Conservation (phyloP, 2,797 vertebrate genomes). For the Phylloscopus collybita region DNA sequence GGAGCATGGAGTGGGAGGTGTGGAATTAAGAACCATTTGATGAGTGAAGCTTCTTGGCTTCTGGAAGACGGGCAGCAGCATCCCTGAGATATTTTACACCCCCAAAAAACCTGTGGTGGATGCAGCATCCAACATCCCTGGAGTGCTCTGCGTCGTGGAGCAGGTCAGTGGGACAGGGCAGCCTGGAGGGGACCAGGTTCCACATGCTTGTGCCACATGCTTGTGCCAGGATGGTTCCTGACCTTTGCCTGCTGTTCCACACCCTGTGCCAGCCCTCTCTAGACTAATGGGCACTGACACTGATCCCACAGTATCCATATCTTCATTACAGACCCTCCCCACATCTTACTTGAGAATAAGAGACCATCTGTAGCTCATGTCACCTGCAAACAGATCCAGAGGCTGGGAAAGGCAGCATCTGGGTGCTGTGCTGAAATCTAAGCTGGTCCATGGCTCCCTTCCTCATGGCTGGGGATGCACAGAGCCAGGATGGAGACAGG, state of each 20-base stretch:
- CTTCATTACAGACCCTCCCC: background rate
- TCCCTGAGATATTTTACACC: background rate
- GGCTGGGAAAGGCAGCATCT: background rate
- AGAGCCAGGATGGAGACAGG: background rate
- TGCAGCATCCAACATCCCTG: fast-evolving
- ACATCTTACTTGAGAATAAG: background rate
- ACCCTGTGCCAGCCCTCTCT: background rate
- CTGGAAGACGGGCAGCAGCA: background rate
- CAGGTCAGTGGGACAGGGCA: background rate
- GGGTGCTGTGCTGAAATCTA: background rate
- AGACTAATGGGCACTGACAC: background rate
- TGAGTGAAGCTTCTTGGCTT: background rate
- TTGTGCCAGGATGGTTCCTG: background rate
- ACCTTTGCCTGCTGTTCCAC: background rate
- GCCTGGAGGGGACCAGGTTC: fast-evolving
- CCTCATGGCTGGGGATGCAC: fast-evolving
- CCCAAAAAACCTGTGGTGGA: background rate
- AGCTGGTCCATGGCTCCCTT: fast-evolving
- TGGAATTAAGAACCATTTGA: background rate
- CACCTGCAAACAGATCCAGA: background rate
- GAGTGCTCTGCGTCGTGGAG: background rate
- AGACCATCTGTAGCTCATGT: background rate
- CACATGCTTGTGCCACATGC: background rate
- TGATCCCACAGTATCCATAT: background rate
- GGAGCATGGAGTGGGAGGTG: background rate